A percentile compares a stretch with the other conserved stretches of the same genome.
Evolutionary conservation across 1,140 invertebrate genomes (phyloP).

Genomic region (Drosophila neocordata): DNA sequence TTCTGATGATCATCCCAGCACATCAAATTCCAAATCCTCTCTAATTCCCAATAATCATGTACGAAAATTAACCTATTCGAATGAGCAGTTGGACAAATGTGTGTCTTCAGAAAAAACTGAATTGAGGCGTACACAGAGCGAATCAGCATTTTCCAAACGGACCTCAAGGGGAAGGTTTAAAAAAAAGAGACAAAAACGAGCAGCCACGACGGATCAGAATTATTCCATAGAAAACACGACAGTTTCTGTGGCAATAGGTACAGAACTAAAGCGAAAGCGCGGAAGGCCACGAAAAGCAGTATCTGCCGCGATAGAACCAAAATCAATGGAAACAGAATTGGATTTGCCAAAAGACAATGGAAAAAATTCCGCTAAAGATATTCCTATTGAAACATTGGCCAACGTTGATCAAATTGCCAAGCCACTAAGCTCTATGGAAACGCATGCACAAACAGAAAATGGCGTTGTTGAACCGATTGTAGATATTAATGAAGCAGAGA

Average conservation of each 20-base stretch:
- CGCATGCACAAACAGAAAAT: not conserved
- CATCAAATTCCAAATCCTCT: slow-evolving; percentile 1
- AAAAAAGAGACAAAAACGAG: slow-evolving; percentile 23
- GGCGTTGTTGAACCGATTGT: not conserved
- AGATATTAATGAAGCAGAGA: not conserved
- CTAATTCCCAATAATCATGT: slow-evolving; percentile 28
- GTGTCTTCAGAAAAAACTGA: not conserved
- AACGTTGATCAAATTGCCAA: not conserved
- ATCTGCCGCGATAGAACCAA: not conserved
- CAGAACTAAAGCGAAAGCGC: slow-evolving; percentile 23
- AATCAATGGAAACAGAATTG: slow-evolving; percentile 12
- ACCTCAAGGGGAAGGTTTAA: not conserved
- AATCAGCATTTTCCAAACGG: slow-evolving; percentile 25
- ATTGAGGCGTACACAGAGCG: slow-evolving; percentile 40
- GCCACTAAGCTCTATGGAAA: not conserved
- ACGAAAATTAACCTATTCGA: slow-evolving; percentile 65
- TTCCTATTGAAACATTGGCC: not conserved
- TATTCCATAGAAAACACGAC: slow-evolving; percentile 1
- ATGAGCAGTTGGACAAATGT: slow-evolving; percentile 40
- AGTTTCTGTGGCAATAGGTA: slow-evolving; percentile 3
- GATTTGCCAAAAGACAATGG: slow-evolving; percentile 32
- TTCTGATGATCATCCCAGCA: slow-evolving; percentile 3
- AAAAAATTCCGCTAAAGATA: not conserved
- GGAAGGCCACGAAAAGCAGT: slow-evolving; percentile 40
- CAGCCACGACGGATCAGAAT: slow-evolving; percentile 23